Evolutionary conservation across 1,140 invertebrate genomes (phyloP), one percentile per base, ranked within the genome.

Genomic region (Hylyphantes graminicola): DNA sequence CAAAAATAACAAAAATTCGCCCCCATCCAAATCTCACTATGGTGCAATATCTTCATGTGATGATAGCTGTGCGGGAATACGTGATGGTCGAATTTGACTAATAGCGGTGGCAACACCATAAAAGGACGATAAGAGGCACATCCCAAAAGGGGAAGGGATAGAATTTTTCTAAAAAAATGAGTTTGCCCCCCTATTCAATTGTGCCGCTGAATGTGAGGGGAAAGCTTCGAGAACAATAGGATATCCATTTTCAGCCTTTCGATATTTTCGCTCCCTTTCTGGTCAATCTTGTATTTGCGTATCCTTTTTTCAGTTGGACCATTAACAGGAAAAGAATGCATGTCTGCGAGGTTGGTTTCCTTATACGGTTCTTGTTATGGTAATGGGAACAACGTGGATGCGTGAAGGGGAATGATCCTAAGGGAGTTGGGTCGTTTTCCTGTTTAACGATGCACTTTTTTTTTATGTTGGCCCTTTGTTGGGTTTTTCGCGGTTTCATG

Each of bases 11-110:
- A 35, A 35, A 35, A 35, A 35, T 1, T 35, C 35, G n/a, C 35
- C 35, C 35, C 35, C 68, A 48, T 48, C 68, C 63, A 65, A 65
- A 35, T 7, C 74, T 51, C 55, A 35, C 59, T 61, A 3, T 17
- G 12, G 11, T 11, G 51, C 68, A n/a, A 17, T 11, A 53, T 53
- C 65, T 15, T 68, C 50, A 53, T 21, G 68, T 72, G 54, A 72
- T 72, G 68, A 72, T 53, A 19, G 50, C 13, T 53, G 17, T 7
- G 50, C 19, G 72, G 13, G 54, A 74, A 74, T 74, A 74, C 57
- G 21, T 55, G 72, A 74, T 80, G 77, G 77, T 70, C 77, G 55
- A 68, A 80, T 80, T 80, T 80, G 65, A 80, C 77, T 80, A 80
- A 80, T 80, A 80, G 77, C 67, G 77, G 55, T 80, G 63, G 77